A percentile compares a stretch with the other conserved stretches of the same genome.
phyloP scores from a whole-genome alignment of 2,113 vertebrate species.

The Xenopus borealis region DNA sequence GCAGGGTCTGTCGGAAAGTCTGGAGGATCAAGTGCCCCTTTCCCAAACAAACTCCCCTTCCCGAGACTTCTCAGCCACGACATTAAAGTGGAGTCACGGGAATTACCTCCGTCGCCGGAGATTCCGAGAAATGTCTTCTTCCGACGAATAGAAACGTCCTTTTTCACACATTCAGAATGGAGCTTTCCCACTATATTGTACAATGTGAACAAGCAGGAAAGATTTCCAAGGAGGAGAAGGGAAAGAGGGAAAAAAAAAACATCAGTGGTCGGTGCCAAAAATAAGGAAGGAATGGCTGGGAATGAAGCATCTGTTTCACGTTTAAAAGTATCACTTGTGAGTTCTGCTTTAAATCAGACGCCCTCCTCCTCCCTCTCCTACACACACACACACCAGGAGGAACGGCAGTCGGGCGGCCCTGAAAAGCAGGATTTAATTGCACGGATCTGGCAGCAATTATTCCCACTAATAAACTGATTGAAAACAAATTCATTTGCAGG shows the following conservation, averaged over 20 bases:
- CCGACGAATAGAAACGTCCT: background rate
- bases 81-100: too few species aligned
- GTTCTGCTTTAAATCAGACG: constrained; percentile 43
- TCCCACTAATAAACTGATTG: constrained; percentile 54
- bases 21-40: too few species aligned
- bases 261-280: constrained; percentile 39
- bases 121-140: background rate
- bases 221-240: constrained; percentile 36
- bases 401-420: constrained; percentile 46
- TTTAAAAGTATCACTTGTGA: constrained; percentile 49
- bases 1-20: too few species aligned
- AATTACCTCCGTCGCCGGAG: constrained; percentile 9
- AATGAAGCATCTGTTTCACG: constrained; percentile 55
- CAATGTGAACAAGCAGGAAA: constrained; percentile 31
- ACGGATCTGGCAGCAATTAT: constrained; percentile 55
- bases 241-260: constrained; percentile 48
- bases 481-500: constrained; percentile 52
- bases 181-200: constrained; percentile 41
- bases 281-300: constrained; percentile 49
- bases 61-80: too few species aligned
- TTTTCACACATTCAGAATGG: constrained; percentile 30
- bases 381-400: constrained; percentile 48
- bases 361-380: constrained; percentile 38
- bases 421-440: constrained; percentile 50
- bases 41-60: too few species aligned